Base-by-base conservation (phyloP, 2,888 invertebrate species). In the Punctoribates punctum region DNA sequence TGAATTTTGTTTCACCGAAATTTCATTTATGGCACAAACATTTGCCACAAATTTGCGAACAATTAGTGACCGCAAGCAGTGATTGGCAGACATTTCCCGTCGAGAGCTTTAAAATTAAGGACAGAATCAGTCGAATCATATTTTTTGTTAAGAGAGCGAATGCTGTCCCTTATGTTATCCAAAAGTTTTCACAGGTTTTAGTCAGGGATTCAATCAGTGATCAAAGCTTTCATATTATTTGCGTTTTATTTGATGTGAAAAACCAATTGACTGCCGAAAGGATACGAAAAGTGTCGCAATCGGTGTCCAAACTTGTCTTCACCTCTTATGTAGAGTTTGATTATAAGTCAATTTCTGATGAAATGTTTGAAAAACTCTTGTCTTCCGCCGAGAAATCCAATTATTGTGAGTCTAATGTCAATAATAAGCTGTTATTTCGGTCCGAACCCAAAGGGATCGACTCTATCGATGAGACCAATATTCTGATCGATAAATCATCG, bases 1-100 rank as follows among this genome's bases (percentile, higher is more conserved):
- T 67, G 34, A 38, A 34, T 67, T 38, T 67, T 1, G 20, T 27
- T 62, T 27, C 25, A 38, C 62, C 62, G 62, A 67, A 67, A 38
- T 13, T 38, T n/a, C 1, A 20, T 38, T n/a, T 38, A 67, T 67
- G 15, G 67, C 20, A n/a, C 4, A 17, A 29, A 8, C 4, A 38
- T 38, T 67, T 67, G 67, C 1, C 38, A 29, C n/a, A n/a, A 67
- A n/a, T 67, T 38, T 34, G 67, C 11, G 38, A 67, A 17, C 67
- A 67, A 67, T 38, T 67, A 38, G n/a, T 67, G 9, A 34, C 8
- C 3, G 38, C n/a, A 3, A 67, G 67, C 29, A 9, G 4, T 4
- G 15, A 38, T n/a, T 38, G 67, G 38, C n/a, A 15, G 1, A 38
- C 67, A 34, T 67, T 67, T 38, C 13, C 67, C n/a, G 67, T 67